Evolutionary conservation across 1,140 invertebrate species (phyloP), one percentile per base, ranked within the genome.

Genomic region (Scaptodrosophila lebanonensis): DNA sequence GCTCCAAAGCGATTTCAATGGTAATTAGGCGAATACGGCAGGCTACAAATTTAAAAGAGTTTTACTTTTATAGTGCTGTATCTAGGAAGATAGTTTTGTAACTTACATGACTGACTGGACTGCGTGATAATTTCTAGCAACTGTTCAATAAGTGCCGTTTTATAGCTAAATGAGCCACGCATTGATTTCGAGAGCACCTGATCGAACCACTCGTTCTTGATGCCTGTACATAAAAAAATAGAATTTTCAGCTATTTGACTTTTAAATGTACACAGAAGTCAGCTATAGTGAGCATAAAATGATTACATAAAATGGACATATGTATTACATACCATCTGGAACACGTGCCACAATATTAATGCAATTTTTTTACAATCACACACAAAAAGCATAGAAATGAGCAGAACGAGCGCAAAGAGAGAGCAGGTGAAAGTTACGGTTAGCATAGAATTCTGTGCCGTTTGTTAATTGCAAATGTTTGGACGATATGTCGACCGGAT

Each of bases 11-110:
- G 70, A 99, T 89, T 87, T 99, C 97, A 42, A 98, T 89, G 0
- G 97, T 99, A 1, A 98, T 94, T 8, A 99, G 89, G 11, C 98
- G 91, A 6, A 99, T 93, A 89, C 94, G 93, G 72, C 90, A 91
- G 40, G 91, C 92, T 91, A 8, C 36, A 22, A 38, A 30, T 15
- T 27, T 13, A 12, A 32, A 29, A 43, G 9, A 0, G 11, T 9
- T 27, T 25, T 2, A 9, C 11, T 18, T 13, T 15, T 25, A 2
- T 8, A 25, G 33, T 8, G 7, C 0, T 7, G 0, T 11, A 12
- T 11, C 22, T 8, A 15, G 9, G 20, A 18, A 22, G 2, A 7
- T n/a, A 18, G 3, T 50, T 13, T 18, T 11, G 1, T 1, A 20
- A 43, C 90, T 89, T 85, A 93, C 93, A 90, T 69, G 92, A 91